Base-by-base conservation (phyloP, 2,113 vertebrate genomes). In the Mesitornis unicolor region DNA sequence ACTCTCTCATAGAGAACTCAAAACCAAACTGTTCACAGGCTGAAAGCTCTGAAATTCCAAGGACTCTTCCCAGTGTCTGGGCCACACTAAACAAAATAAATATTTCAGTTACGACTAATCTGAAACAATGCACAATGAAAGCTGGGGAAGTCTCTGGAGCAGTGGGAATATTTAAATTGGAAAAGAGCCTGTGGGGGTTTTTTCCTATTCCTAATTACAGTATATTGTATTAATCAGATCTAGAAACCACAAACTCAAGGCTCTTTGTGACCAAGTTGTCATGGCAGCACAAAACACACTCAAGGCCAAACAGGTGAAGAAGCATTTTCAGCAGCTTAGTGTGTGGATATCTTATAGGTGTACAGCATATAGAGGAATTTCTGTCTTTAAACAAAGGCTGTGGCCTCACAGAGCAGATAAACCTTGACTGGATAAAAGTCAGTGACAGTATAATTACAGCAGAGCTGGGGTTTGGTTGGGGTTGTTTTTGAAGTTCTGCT, bases 121-220 rank as follows among this genome's bases (percentile, higher is more conserved):
- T 54, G 24, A 91, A 96, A 88, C 75, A 93, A 90, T 74, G 67
- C 38, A 81, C 82, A 92, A 92, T 63, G 84, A 80, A 90, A 96
- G 43, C 40, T 47, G 26, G 42, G 63, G 50, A 91, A 89, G 57
- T 80, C 84, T 64, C 80, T 45, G 40, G 48, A 94, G 57, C 53
- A 91, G 43, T 57, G 78, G 67, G 82, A 88, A 93, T 92, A 95
- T 89, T 94, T 90, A 77, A 85, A 89, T 54, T 59, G 26, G 82
- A 83, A 80, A 90, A 91, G 67, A 59, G 59, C 53, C 70, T 91
- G 40, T 65, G 22, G 48, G 42, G 0, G 0, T 18, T 85, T 40
- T n/a, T 95, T 89, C 48, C 84, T 91, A 54, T 80, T 89, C 47
- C 43, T 60, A 93, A 94, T 91, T 93, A 94, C 68, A 81, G 67